These are phyloP conservation scores for Andrena bucephala DNA, from an alignment of 2,888 invertebrate genomes.

Conservation along the genomic window DNA sequence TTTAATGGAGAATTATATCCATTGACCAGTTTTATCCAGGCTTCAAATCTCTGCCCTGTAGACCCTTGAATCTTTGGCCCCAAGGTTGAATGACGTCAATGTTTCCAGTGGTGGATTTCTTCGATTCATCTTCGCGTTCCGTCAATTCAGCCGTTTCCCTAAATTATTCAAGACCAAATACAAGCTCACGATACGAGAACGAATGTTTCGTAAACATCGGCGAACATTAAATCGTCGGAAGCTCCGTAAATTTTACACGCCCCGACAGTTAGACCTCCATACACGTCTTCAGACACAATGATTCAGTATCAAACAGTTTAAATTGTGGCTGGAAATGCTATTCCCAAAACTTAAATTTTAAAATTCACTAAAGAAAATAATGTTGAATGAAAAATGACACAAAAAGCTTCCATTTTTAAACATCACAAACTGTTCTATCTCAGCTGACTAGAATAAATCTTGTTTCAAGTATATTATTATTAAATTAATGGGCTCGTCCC, in stretches of 20 bases:
- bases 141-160: not conserved
- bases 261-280: not conserved
- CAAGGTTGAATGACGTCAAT: conserved; percentile 5
- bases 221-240: conserved; percentile 19
- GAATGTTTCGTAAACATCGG: conserved; percentile 25
- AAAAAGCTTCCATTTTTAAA: no score
- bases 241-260: conserved; percentile 6
- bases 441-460: not conserved
- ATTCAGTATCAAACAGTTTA: conserved; percentile 10
- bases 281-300: conserved; percentile 4
- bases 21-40: not conserved
- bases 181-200: not conserved
- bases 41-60: not conserved
- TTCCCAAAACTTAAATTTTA: not conserved
- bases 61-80: not conserved
- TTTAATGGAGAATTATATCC: not conserved
- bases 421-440: no score
- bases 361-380: not conserved
- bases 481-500: no score
- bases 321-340: not conserved
- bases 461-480: no score
- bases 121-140: conserved; percentile 4
- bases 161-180: conserved; percentile 18
- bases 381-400: not conserved
- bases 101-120: conserved; percentile 3